Base-by-base conservation (phyloP, 2,888 invertebrate genomes). In the Acronicta aceris region DNA sequence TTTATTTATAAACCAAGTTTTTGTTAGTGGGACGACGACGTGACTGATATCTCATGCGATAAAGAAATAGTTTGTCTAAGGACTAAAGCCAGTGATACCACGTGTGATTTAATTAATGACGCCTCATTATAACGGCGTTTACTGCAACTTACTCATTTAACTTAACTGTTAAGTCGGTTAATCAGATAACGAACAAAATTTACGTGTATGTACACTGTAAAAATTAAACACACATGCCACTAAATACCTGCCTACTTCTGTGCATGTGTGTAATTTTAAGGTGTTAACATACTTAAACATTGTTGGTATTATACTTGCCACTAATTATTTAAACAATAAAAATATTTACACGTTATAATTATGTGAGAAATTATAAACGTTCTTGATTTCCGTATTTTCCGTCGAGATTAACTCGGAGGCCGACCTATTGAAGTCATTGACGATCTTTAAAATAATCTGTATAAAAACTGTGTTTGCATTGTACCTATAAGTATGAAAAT, bases 21-120 rank as follows among this genome's bases (percentile, higher is more conserved):
- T 78, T 78, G 73, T 71, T 76, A 79, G 79, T 81, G 56, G 69
- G 49, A 60, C 71, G 75, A 16, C 74, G 85, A 88, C 88, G 88
- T 88, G 88, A 88, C 88, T 79, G 82, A 82, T 80, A 81, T 78
- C 77, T 75, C 69, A 76, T 65, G 66, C 61, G 78, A 84, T 85
- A 84, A 81, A 78, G 66, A 54, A 74, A 68, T 55, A 64, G 53
- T 81, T 81, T 81, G 74, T 69, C 41, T 76, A 77, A 76, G 74
- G 81, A 76, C 74, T 76, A 73, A 75, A 38, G 65, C 57, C 50
- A 69, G 62, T 72, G 52, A 71, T 59, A 74, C 63, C 64, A 65
- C 65, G 66, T 77, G 69, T 64, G 58, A 74, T 66, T 59, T 66
- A 68, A 71, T 70, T 72, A 76, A 71, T 71, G 61, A 65, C 64